phyloP scores from a whole-genome alignment of 2,888 invertebrate species.

The Nyleta sp. region DNA sequence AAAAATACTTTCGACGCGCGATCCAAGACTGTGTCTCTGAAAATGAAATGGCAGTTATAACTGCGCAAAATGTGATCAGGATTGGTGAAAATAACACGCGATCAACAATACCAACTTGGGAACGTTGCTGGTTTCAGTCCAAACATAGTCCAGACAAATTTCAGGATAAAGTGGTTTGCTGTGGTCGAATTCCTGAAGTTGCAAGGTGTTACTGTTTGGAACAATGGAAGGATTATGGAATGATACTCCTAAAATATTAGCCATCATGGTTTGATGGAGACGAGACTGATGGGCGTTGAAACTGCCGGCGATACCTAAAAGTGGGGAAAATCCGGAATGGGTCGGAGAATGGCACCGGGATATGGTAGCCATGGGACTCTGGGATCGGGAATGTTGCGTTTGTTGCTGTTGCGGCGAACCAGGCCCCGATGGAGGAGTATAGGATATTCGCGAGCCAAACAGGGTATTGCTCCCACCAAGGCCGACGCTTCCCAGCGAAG shows the following conservation, averaged over 20 bases:
- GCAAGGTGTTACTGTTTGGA: conserved; percentile 73
- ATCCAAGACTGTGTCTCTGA: conserved; percentile 83
- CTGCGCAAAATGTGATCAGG: too few relatives aligned
- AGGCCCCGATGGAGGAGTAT: conserved; percentile 74
- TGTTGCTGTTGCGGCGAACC: conserved; percentile 74
- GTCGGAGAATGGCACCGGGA: conserved; percentile 82
- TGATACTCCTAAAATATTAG: conserved; percentile 72
- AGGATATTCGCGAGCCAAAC: conserved; percentile 77
- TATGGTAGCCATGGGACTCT: conserved; percentile 84
- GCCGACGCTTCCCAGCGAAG: conserved; percentile 35
- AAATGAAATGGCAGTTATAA: too few relatives aligned
- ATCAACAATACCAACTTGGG: conserved; percentile 75
- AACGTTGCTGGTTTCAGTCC: conserved; percentile 88
- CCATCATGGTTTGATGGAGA: conserved; percentile 76
- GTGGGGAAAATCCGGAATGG: conserved; percentile 76
- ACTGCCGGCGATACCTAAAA: conserved; percentile 70
- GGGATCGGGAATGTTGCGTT: conserved; percentile 82
- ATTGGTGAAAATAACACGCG: neutral
- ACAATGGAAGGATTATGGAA: conserved; percentile 69
- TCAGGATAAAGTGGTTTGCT: conserved; percentile 90
- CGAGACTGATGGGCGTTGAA: conserved; percentile 74
- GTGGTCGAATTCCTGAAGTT: conserved; percentile 73
- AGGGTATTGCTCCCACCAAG: conserved; percentile 69
- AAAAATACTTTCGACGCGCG: conserved; percentile 91
- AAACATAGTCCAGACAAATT: conserved; percentile 94